Evolutionary conservation across 2,113 vertebrate genomes (phyloP), one percentile per base, ranked within the genome.

Genomic region (Spheniscus mendiculus): DNA sequence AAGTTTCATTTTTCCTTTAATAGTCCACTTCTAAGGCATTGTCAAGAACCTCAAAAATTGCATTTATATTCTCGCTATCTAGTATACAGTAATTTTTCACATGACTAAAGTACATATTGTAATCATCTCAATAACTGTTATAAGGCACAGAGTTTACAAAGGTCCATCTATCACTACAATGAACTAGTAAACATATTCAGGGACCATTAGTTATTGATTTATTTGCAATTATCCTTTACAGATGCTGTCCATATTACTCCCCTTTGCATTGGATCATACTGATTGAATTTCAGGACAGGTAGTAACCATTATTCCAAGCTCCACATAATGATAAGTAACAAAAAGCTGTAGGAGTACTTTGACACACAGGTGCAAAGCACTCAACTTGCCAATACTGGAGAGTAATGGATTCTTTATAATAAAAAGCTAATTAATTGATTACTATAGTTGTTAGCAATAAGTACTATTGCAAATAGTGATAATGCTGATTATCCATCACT

Each of bases 181-280:
- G 88, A 97, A 95, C 89, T 61, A 73, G 94, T 93, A 93, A 97
- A 97, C 93, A 96, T 92, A 96, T 97, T 88, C 93, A 92, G 63
- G 90, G 62, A 74, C 95, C 92, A 94, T 96, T 97, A 97, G 87
- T 95, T 97, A 97, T 95, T 96, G 95, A 98, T 96, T 97, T 97
- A 96, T 96, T 96, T 92, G 87, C 90, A 97, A 95, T 97, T 97
- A 96, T 84, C 73, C 52, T 15, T 90, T 93, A 63, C 52, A 89
- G 90, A 83, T 56, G 63, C 66, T 66, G 59, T 90, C 87, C 76
- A 10, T 78, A 79, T 62, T 84, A 93, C 65, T 94, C 76, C 30
- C 17, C 25, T 83, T 50, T 45, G 71, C 85, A 84, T 70, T 95
- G 89, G 59, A 96, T 95, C 95, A 93, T 61, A 42, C 69, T 72